Conservation (phyloP, 2,797 vertebrate species). For the Echiichthys vipera region DNA sequence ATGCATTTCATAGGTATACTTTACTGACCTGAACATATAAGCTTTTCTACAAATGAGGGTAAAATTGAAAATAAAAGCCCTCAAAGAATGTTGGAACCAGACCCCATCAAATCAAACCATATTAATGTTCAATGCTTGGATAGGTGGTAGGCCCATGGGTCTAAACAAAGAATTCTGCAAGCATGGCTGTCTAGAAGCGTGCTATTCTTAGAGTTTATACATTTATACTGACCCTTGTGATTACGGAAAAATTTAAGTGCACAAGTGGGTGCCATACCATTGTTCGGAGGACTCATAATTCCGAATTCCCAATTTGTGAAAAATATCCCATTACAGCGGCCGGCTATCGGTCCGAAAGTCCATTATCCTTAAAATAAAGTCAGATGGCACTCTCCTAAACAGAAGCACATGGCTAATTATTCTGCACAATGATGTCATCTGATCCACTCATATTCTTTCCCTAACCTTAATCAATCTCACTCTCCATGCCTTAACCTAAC, state of each 20-base stretch:
- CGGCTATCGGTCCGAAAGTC: too few relatives aligned
- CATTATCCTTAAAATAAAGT: too few relatives aligned
- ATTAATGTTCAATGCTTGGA: background rate
- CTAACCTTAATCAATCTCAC: too few relatives aligned
- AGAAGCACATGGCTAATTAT: too few relatives aligned
- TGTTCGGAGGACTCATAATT: too few relatives aligned
- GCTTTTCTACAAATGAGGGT: background rate
- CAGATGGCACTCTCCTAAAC: too few relatives aligned
- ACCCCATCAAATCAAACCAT: background rate
- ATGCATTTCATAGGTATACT: constrained; percentile 4
- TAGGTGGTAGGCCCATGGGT: background rate
- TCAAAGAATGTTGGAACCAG: background rate
- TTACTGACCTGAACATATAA: constrained; percentile 4
- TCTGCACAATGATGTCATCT: too few relatives aligned
- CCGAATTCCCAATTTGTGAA: too few relatives aligned
- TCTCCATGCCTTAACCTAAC: too few relatives aligned
- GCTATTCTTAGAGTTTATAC: background rate
- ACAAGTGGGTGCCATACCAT: too few relatives aligned
- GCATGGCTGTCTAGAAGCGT: background rate
- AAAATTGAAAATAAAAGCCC: background rate
- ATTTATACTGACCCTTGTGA: background rate
- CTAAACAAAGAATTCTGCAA: background rate
- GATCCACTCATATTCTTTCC: too few relatives aligned
- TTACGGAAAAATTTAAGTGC: background rate
- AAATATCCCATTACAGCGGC: too few relatives aligned